Base-by-base conservation (phyloP, 2,888 invertebrate species). In the Monopis laevigella region DNA sequence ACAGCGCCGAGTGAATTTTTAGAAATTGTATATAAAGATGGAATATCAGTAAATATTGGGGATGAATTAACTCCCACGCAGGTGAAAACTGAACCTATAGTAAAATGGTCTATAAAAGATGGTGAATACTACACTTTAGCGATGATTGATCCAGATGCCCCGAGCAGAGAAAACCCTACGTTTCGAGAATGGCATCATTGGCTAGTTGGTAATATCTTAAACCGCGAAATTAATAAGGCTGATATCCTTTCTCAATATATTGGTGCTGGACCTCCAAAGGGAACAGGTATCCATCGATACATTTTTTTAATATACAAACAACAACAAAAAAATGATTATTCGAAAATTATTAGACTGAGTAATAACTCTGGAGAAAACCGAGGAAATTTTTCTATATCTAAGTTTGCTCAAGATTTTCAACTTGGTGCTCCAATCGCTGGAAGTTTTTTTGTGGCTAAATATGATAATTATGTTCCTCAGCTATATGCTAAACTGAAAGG, bases 171-270 rank as follows among this genome's bases (percentile, higher is more conserved):
- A 46, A 83, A 84, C 42, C 90, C 90, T 0, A 86, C 82, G 47
- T 85, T 83, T 50, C 75, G 88, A 17, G 90, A 91, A 67, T 89
- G 87, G 84, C 86, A 88, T 51, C 91, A 92, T 62, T 92, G 91
- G 91, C 66, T 90, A 8, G 84, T 91, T 18, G 88, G 84, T 13
- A 92, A 92, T 56, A 88, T 92, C 54, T 84, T 85, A 7, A 88
- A 86, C 18, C 70, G 67, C 41, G 82, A 88, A 48, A 54, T 90
- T 30, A 58, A 59, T 10, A 81, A 83, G 50, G 88, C 89, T 17
- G 87, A 89, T 57, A 73, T 80, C 12, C 65, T 90, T 12, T 78
- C 86, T 11, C 86, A 85, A 45, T 92, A 90, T 55, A 75, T 78
- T 26, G 75, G 77, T 13, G 72, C 78, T 10, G 89, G 88, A 3